Conservation (phyloP, 2,888 invertebrate genomes). For the Mythimna loreyi region DNA sequence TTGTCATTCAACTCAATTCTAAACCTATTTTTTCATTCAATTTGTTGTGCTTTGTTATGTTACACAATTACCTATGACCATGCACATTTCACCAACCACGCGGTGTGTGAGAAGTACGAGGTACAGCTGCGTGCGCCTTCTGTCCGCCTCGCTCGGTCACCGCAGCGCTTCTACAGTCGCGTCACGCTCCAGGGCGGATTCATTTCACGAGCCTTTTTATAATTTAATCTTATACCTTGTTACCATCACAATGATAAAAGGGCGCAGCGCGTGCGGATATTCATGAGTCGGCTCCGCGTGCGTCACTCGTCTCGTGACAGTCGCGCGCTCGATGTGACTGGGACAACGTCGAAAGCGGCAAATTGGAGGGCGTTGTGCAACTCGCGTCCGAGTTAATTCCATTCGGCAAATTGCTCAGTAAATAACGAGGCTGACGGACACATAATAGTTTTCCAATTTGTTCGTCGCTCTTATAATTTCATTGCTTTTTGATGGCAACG, state of each 20-base stretch:
- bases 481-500: constrained; percentile 65
- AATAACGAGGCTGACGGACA: constrained; percentile 64
- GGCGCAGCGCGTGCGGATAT: constrained; percentile 46
- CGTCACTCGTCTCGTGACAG: neutral
- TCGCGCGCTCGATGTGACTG: neutral
- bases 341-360: constrained; percentile 20
- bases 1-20: neutral
- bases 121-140: constrained; percentile 4
- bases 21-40: too few relatives aligned
- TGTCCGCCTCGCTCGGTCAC: neutral
- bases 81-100: neutral
- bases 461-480: constrained; percentile 65
- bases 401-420: constrained; percentile 65
- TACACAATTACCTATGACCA: too few relatives aligned
- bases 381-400: constrained; percentile 64
- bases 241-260: constrained; percentile 77
- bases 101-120: neutral
- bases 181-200: constrained; percentile 75
- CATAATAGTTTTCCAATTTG: constrained; percentile 70
- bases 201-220: constrained; percentile 77
- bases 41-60: neutral
- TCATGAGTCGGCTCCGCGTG: constrained; percentile 32
- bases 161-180: constrained; percentile 34
- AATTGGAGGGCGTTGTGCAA: constrained; percentile 62
- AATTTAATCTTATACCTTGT: constrained; percentile 81